Evolutionary conservation across 2,113 vertebrate genomes (phyloP).

Genomic region (Bubo blakistoni): DNA sequence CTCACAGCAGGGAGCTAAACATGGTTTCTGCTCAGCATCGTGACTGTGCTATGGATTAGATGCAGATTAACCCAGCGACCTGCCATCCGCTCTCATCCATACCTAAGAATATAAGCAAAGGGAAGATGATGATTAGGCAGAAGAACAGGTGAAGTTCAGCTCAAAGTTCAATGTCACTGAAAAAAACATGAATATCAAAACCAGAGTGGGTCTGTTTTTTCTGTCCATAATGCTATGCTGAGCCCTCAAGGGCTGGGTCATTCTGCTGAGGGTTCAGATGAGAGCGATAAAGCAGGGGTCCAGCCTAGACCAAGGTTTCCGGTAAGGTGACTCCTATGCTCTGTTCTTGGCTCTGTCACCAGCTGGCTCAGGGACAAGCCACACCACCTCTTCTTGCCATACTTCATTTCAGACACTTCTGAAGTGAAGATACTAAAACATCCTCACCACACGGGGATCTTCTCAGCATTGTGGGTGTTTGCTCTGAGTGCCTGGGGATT

Average conservation of each 20-base stretch:
- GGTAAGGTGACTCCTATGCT: not conserved
- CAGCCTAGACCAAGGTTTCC: not conserved
- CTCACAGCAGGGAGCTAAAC: conserved; percentile 23
- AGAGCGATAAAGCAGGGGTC: not conserved
- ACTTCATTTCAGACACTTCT: not conserved
- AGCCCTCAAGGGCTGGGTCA: not conserved
- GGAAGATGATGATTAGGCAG: conserved; percentile 16
- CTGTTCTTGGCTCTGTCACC: not conserved
- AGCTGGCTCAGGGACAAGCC: not conserved
- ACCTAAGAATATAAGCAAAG: conserved; percentile 15
- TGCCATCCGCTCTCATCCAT: conserved; percentile 1
- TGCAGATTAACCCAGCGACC: conserved; percentile 39
- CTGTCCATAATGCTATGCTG: not conserved
- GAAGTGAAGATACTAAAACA: not conserved
- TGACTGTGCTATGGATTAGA: conserved; percentile 48
- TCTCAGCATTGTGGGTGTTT: not conserved
- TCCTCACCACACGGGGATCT: not conserved
- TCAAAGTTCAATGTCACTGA: conserved; percentile 22
- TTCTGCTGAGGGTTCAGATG: not conserved
- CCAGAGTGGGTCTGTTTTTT: not conserved
- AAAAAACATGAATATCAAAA: not conserved
- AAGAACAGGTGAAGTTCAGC: conserved; percentile 4
- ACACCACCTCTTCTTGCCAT: not conserved
- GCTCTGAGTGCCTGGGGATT: not conserved
- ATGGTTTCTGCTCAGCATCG: not conserved